Percentiles rank a stretch among this genome's conserved stretches.
These are phyloP conservation scores for Hipparchia sbordonii DNA, from an alignment of 2,888 invertebrate species.

Conservation along the genomic window DNA sequence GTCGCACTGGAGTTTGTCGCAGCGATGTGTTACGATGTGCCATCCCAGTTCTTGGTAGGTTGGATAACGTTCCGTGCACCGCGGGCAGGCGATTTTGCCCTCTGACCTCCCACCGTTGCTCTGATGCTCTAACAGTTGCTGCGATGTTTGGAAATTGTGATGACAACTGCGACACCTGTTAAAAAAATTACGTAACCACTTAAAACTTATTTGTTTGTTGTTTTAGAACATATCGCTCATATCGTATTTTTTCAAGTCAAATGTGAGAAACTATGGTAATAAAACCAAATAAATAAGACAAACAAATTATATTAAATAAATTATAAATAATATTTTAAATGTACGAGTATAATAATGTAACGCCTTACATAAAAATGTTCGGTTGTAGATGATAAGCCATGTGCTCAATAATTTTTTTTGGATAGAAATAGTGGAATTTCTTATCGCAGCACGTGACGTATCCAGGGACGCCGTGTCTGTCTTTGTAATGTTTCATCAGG, in stretches of 20 bases:
- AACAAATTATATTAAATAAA: slow-evolving; percentile 1
- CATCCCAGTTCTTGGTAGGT: slow-evolving; percentile 73
- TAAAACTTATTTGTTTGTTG: not conserved
- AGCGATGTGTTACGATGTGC: slow-evolving; percentile 66
- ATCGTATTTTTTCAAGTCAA: not conserved
- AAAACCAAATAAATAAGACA: slow-evolving; percentile 2
- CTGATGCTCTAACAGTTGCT: slow-evolving; percentile 70
- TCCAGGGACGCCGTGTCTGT: slow-evolving; percentile 76
- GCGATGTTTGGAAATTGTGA: slow-evolving; percentile 73
- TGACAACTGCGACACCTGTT: slow-evolving; percentile 74
- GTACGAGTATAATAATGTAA: not conserved
- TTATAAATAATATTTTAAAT: not conserved
- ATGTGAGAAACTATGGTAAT: not conserved
- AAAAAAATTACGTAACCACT: not conserved
- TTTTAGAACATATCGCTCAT: not conserved
- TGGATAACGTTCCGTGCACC: slow-evolving; percentile 70
- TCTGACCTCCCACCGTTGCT: slow-evolving; percentile 72
- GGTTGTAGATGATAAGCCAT: slow-evolving; percentile 77
- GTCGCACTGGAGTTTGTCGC: slow-evolving; percentile 70
- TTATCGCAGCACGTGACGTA: slow-evolving; percentile 76
- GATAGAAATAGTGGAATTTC: slow-evolving; percentile 77
- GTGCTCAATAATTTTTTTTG: slow-evolving; percentile 77
- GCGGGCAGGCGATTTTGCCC: slow-evolving; percentile 71
- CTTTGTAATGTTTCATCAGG: slow-evolving; percentile 77
- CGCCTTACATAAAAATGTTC: slow-evolving; percentile 74